Conservation (phyloP, 53 echinoderm and acorn worm genomes). For the Echinometra lucunter region DNA sequence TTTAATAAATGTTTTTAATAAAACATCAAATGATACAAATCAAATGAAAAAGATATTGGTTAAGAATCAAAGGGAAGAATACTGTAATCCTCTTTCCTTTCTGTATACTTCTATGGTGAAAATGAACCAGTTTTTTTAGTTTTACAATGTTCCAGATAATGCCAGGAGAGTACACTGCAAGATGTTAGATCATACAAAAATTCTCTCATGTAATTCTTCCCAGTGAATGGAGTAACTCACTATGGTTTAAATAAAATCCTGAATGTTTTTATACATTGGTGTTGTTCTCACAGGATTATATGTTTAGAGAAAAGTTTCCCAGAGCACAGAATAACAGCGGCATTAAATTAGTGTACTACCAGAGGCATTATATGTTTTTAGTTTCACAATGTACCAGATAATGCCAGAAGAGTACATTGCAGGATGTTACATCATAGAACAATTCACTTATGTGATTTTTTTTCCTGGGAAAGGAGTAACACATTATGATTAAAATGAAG, state of each 20-base stretch:
- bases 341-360: constrained; percentile 74
- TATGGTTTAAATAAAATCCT: neutral
- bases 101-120: neutral
- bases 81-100: neutral
- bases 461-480: neutral
- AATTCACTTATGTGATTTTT: too few relatives aligned
- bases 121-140: too few relatives aligned
- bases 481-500: neutral
- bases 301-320: constrained; percentile 80
- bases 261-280: neutral
- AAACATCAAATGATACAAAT: too few relatives aligned
- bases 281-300: neutral
- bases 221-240: neutral
- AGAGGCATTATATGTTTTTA: constrained; percentile 50
- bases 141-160: too few relatives aligned
- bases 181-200: too few relatives aligned
- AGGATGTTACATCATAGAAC: too few relatives aligned
- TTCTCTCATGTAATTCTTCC: too few relatives aligned
- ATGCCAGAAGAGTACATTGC: too few relatives aligned
- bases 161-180: too few relatives aligned
- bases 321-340: constrained; percentile 74
- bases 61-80: neutral
- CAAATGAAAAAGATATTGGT: too few relatives aligned
- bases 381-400: too few relatives aligned
- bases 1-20: neutral